A percentile compares a stretch with the other conserved stretches of the same genome.
Conservation (phyloP, 2,888 invertebrate genomes). For the Furcula furcula region DNA sequence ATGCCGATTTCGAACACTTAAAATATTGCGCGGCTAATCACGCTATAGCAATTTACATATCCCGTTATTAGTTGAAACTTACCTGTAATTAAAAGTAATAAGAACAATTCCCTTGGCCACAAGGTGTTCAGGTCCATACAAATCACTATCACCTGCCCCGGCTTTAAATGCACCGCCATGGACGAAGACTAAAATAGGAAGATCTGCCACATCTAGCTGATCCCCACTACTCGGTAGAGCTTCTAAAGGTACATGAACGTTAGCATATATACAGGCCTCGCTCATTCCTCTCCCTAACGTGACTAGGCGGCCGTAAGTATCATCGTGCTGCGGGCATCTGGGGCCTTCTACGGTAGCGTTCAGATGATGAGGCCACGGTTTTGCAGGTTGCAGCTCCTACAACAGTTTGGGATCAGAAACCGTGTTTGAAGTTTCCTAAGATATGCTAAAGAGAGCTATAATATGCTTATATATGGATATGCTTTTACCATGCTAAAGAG, state of each 20-base stretch:
- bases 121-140: conserved; percentile 45
- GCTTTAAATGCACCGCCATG: conserved; percentile 55
- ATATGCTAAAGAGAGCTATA: too few species aligned
- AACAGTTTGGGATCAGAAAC: too few species aligned
- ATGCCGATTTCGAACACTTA: too few species aligned
- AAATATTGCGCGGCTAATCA: too few species aligned
- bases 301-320: conserved; percentile 30
- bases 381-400: conserved; percentile 30
- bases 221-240: not conserved
- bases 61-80: not conserved
- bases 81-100: conserved; percentile 50
- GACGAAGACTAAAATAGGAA: conserved; percentile 60
- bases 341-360: conserved; percentile 78
- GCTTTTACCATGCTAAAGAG: too few species aligned
- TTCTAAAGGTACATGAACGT: conserved; percentile 33
- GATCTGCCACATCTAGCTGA: conserved; percentile 2
- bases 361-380: conserved; percentile 65
- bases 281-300: conserved; percentile 24
- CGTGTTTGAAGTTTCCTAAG: too few species aligned
- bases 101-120: conserved; percentile 38
- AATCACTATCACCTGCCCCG: conserved; percentile 32
- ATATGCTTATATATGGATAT: too few species aligned
- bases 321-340: conserved; percentile 78
- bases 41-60: too few species aligned
- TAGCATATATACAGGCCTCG: conserved; percentile 43